Base-by-base conservation (phyloP, 2,888 invertebrate genomes). In the Thera britannica region DNA sequence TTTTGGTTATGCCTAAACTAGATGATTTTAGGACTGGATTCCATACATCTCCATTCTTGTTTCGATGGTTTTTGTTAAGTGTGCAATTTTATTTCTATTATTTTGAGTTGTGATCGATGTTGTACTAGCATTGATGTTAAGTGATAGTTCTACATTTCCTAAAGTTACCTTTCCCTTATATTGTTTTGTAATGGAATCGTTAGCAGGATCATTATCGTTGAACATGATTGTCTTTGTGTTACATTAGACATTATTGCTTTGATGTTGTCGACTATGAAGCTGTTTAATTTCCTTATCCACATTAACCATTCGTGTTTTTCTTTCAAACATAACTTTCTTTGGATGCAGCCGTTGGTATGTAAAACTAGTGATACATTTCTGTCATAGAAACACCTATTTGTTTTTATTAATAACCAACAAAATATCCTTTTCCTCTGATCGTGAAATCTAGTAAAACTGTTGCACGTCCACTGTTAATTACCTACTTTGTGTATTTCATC, bases 301-400 rank as follows among this genome's bases (percentile, higher is more conserved):
- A 85, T 88, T 86, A 87, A 88, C 79, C 82, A 86, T 82, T 81
- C 78, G 78, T 86, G 77, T 91, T 92, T 89, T 85, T 87, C 77
- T 91, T 92, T 85, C 92, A 87, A 90, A 84, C 84, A 79, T 86
- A 80, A 82, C 85, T 84, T 83, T 88, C 83, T 85, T 84, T 86
- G 92, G 93, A 93, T 83, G 85, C 85, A 84, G 83, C 92, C 92
- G 93, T 93, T 77, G 93, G 93, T 93, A 93, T 86, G 93, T 93
- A 93, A 90, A 83, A 72, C 69, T 56, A 67, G 38, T 72, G 68
- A 71, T 64, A 44, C 49, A 58, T 77, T 70, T 69, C 68, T 76
- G 80, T 85, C 79, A 84, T 82, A 86, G 81, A 81, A 83, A 76
- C 80, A 86, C 83, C 83, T 83, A 68, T 65, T 59, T 73, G 64